A percentile compares a stretch with the other conserved stretches of the same genome.
phyloP scores from a whole-genome alignment of 2,797 vertebrate genomes.

The Ceyx erithaca region DNA sequence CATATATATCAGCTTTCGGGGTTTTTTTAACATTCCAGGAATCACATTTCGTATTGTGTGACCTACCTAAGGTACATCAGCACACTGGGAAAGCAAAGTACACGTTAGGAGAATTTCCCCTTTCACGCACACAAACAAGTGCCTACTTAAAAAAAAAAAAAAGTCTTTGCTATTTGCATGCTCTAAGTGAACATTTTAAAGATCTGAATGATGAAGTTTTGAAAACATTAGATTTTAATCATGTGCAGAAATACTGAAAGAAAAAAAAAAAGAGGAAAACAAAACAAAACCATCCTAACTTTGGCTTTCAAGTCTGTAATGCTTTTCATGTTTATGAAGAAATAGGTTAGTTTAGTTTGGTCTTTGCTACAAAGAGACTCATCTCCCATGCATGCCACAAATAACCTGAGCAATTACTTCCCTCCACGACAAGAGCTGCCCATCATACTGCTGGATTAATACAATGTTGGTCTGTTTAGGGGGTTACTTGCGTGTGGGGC shows the following conservation, averaged over 20 bases:
- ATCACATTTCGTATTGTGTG: not conserved
- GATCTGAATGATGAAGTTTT: slow-evolving; percentile 38
- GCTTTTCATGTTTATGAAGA: not conserved
- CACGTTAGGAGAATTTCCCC: not conserved
- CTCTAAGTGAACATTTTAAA: not conserved
- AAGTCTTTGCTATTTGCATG: not conserved
- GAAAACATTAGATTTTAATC: not conserved
- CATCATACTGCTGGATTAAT: not conserved
- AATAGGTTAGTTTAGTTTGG: not conserved
- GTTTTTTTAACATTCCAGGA: not conserved
- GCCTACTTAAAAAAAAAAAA: not conserved
- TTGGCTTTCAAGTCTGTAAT: not conserved
- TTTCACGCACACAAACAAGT: not conserved
- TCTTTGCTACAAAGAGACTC: not conserved
- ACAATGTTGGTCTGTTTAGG: not conserved
- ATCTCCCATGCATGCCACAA: not conserved
- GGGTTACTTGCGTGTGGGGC: not conserved
- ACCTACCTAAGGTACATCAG: slow-evolving; percentile 29
- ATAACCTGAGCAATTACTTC: slow-evolving; percentile 6
- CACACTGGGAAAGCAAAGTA: not conserved
- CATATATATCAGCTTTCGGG: no score
- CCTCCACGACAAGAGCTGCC: not conserved
- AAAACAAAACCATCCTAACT: not conserved
- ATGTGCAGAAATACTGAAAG: not conserved
- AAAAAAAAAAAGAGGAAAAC: not conserved